A percentile compares a stretch with the other conserved stretches of the same genome.
phyloP scores from a whole-genome alignment of 2,113 vertebrate genomes.

The Melanocharis versteri region DNA sequence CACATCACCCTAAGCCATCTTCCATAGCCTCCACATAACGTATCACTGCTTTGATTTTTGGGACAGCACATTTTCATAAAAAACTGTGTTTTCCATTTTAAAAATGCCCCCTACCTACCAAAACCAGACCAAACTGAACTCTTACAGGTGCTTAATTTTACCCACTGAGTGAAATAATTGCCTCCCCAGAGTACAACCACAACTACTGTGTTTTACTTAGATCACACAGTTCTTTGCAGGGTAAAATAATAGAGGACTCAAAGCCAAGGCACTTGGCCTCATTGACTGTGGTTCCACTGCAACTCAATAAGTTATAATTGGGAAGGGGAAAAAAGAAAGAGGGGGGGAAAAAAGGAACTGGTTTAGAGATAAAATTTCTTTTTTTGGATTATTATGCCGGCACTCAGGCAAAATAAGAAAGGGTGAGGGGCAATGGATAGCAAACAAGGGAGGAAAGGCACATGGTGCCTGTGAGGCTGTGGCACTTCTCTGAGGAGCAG shows the following conservation, averaged over 20 bases:
- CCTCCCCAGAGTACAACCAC: neutral
- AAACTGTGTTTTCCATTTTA: neutral
- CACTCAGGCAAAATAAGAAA: neutral
- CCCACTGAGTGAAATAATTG: neutral
- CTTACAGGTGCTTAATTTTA: neutral
- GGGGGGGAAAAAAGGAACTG: rapidly evolving
- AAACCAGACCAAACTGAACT: neutral
- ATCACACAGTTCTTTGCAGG: neutral
- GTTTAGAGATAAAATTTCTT: neutral
- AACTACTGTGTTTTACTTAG: neutral
- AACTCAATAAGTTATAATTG: neutral
- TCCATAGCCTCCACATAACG: rapidly evolving
- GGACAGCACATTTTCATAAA: neutral
- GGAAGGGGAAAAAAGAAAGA: neutral
- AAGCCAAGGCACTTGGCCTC: neutral
- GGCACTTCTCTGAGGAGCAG: neutral
- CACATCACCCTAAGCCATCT: neutral
- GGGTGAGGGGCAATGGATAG: rapidly evolving
- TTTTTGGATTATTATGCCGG: neutral
- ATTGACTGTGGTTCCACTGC: neutral
- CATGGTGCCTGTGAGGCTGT: neutral
- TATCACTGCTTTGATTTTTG: neutral
- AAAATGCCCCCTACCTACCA: neutral
- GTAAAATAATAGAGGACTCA: neutral
- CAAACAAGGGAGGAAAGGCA: neutral